Percentiles rank a stretch among this genome's conserved stretches.
These are phyloP conservation scores for Cantharis lateralis DNA, from an alignment of 2,888 invertebrate genomes.

Conservation along the genomic window DNA sequence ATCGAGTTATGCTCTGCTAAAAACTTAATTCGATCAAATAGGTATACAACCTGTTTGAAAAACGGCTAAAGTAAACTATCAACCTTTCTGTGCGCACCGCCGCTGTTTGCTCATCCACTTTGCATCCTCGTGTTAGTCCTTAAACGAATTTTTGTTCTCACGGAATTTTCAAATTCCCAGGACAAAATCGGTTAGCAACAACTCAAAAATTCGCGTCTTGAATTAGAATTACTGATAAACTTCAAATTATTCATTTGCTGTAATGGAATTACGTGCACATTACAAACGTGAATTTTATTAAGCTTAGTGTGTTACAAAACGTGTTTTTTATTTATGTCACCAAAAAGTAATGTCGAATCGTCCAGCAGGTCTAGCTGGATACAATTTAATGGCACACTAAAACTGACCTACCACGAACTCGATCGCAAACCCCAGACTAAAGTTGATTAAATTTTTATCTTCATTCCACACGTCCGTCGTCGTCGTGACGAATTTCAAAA, in stretches of 20 bases:
- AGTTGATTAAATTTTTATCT: background rate
- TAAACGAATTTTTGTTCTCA: conserved; percentile 37
- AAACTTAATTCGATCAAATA: conserved; percentile 25
- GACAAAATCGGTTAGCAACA: conserved; percentile 16
- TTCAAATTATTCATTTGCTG: conserved; percentile 3
- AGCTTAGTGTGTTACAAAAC: conserved; percentile 30
- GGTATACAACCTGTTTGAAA: conserved; percentile 12
- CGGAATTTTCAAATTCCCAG: conserved; percentile 19
- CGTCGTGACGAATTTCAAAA: background rate
- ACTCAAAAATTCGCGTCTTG: conserved; percentile 14
- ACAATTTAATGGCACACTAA: conserved; percentile 22
- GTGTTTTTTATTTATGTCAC: conserved; percentile 26
- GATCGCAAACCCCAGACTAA: conserved; percentile 2
- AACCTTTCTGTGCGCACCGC: conserved; percentile 41
- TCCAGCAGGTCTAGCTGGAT: conserved; percentile 3
- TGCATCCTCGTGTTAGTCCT: conserved; percentile 51
- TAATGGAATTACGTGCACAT: conserved; percentile 9
- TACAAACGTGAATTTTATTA: conserved; percentile 5
- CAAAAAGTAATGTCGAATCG: conserved; percentile 4
- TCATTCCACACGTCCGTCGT: background rate
- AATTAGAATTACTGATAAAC: conserved; percentile 16
- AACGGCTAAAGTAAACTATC: conserved; percentile 36
- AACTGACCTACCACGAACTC: conserved; percentile 29
- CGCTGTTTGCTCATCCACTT: conserved; percentile 55
- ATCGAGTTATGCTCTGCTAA: conserved; percentile 1